phyloP scores from a whole-genome alignment of 2,113 vertebrate genomes.

The Bufo bufo region DNA sequence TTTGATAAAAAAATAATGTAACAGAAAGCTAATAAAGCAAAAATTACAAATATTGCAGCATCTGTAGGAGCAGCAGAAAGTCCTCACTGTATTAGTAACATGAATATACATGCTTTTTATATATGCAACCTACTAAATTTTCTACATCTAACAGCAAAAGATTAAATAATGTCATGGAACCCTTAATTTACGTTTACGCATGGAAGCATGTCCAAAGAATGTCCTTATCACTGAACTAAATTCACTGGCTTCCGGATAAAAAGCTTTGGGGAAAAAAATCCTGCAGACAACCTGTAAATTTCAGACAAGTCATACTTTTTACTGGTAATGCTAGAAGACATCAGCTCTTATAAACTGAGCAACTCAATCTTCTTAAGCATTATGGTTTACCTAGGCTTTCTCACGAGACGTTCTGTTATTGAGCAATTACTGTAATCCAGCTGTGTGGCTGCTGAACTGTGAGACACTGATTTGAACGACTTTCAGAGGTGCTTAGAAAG shows the following conservation, averaged over 20 bases:
- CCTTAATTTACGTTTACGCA: not conserved
- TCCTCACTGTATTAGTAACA: not conserved
- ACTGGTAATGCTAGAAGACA: conserved; percentile 16
- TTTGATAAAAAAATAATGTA: not conserved
- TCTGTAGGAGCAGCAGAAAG: not conserved
- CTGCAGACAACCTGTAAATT: conserved; percentile 31
- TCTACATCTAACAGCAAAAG: not conserved
- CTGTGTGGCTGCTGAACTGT: conserved; percentile 55
- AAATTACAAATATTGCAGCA: not conserved
- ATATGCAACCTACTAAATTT: conserved; percentile 12
- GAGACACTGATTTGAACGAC: conserved; percentile 47
- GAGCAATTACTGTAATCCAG: conserved; percentile 55
- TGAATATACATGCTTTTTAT: not conserved
- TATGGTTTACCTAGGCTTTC: conserved; percentile 50
- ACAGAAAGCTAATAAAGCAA: not conserved
- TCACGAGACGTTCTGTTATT: conserved; percentile 53
- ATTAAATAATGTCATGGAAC: conserved; percentile 12
- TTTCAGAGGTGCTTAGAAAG: conserved; percentile 43
- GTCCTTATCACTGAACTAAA: conserved; percentile 16
- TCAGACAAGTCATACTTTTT: conserved; percentile 21
- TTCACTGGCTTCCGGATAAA: conserved; percentile 20
- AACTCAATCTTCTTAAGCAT: conserved; percentile 55
- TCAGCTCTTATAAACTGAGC: conserved; percentile 41
- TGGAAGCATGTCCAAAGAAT: conserved; percentile 18
- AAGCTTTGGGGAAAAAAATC: conserved; percentile 28